Conservation (phyloP, 2,113 vertebrate genomes). For the Eupsittula cactorum region DNA sequence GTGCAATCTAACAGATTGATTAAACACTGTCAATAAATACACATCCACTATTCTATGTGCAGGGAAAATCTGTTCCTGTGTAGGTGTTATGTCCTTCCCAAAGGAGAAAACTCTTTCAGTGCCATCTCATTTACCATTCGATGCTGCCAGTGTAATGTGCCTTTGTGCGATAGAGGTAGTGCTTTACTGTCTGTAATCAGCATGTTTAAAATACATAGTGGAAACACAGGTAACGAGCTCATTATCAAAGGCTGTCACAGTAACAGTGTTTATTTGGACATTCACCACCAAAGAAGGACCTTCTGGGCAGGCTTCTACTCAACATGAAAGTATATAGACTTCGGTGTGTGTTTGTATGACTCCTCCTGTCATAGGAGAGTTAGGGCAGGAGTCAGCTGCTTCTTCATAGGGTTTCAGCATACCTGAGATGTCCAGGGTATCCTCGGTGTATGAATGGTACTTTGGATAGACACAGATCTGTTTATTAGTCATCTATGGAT, state of each 20-base stretch:
- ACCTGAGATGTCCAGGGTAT: background rate
- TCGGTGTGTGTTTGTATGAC: background rate
- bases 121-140: background rate
- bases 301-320: background rate
- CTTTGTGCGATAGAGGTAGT: background rate
- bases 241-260: background rate
- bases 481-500: background rate
- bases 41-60: background rate
- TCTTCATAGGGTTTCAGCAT: background rate
- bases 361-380: background rate
- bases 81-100: background rate
- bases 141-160: background rate
- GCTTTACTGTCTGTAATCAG: background rate
- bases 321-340: background rate
- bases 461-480: background rate
- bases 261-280: background rate
- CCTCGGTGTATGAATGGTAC: background rate
- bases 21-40: background rate
- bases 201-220: background rate
- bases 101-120: background rate
- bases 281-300: background rate
- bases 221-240: background rate
- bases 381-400: background rate
- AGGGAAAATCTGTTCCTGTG: background rate
- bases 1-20: background rate